Percentiles rank a stretch among this genome's conserved stretches.
These are phyloP conservation scores for Oreochromis niloticus DNA, from an alignment of 2,113 vertebrate species.

Conservation along the genomic window DNA sequence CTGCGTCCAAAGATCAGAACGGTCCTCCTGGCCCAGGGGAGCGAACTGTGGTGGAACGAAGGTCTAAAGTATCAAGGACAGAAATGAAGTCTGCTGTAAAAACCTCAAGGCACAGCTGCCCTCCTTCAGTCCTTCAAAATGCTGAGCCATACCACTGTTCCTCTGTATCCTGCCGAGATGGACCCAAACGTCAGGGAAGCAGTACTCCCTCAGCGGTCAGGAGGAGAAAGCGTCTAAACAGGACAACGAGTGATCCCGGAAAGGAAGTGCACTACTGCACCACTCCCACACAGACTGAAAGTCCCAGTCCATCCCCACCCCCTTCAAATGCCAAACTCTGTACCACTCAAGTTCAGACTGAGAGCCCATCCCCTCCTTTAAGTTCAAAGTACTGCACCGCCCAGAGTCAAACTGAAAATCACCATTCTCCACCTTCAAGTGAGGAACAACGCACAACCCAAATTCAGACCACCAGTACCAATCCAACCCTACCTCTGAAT, in stretches of 20 bases:
- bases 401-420: slow-evolving; percentile 50
- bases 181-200: slow-evolving; percentile 46
- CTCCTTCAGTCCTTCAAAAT: slow-evolving; percentile 39
- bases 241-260: slow-evolving; percentile 69
- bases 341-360: slow-evolving; percentile 53
- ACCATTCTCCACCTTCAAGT: slow-evolving; percentile 1
- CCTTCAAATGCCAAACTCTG: slow-evolving; percentile 39
- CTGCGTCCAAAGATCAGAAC: slow-evolving; percentile 38
- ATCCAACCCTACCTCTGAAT: slow-evolving; percentile 14
- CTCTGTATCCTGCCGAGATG: slow-evolving; percentile 41
- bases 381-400: slow-evolving; percentile 40
- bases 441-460: slow-evolving; percentile 29
- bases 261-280: slow-evolving; percentile 65
- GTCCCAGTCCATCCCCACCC: slow-evolving; percentile 7
- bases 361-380: slow-evolving; percentile 1
- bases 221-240: slow-evolving; percentile 45
- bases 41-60: slow-evolving; percentile 33
- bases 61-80: slow-evolving; percentile 35
- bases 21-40: slow-evolving; percentile 18
- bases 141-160: slow-evolving; percentile 48
- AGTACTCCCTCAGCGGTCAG: slow-evolving; percentile 40
- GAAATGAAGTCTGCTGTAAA: slow-evolving; percentile 49
- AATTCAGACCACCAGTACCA: neutral
- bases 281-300: slow-evolving; percentile 61
- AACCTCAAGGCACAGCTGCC: slow-evolving; percentile 55